Evolutionary conservation across 2,888 invertebrate genomes (phyloP), one percentile per base, ranked within the genome.

Genomic region (Eristalis intricaria): DNA sequence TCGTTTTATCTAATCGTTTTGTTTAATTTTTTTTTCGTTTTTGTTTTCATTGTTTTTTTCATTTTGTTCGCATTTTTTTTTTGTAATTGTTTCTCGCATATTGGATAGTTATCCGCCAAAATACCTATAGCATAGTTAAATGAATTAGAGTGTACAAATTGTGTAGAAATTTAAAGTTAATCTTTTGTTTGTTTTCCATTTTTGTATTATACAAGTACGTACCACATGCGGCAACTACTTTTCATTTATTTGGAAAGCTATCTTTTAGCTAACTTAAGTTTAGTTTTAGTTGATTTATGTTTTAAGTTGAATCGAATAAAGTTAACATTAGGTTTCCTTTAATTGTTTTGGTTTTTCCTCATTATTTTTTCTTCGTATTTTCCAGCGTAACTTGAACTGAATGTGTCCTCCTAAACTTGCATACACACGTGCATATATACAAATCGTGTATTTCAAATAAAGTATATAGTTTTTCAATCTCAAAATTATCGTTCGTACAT

Each of bases 131-230:
- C 38, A 64, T 40, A 69, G 66, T 15, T 22, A 19, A 19, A n/a
- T 58, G 56, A 71, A 66, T 76, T 81, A 80, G 32, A 70, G 43
- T 81, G 84, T 84, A 85, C 81, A 81, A 85, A 81, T 73, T 23
- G 50, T 80, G 66, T 75, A 63, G 23, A 35, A 26, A 23, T 32
- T 73, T 66, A 29, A 32, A 40, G 13, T 80, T 74, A 23, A 40
- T 75, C 0, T 38, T 75, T 80, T 65, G n/a, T 40, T 69, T 40
- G 29, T 38, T 70, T 75, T 40, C 13, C 15, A 15, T 26, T 69
- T 73, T 64, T 71, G 64, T 76, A 73, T 60, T 58, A 75, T 70
- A 60, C 13, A 29, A 26, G 11, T 26, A 71, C 40, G 32, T 71
- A 32, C 32, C 32, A 32, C 32, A 32, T n/a, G 26, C 26, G 81